Conservation (phyloP, 2,797 vertebrate genomes). For the Sebastes steindachneri region DNA sequence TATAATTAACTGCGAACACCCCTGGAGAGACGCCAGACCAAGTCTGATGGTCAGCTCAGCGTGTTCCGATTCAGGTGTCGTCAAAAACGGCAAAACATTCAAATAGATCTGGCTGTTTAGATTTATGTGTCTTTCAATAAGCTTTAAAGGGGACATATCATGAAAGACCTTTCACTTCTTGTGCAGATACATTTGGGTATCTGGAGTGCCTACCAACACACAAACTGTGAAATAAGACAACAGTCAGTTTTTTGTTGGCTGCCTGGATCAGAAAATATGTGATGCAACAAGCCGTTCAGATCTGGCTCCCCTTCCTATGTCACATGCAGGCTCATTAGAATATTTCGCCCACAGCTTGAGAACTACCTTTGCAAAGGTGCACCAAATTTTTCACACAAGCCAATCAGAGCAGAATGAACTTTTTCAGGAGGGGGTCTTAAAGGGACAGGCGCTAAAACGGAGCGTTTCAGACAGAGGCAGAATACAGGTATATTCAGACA, state of each 20-base stretch:
- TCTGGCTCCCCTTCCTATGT: too few relatives aligned
- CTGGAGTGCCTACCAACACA: not conserved
- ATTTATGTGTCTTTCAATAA: not conserved
- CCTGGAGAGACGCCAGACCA: conserved; percentile 10
- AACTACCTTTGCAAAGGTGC: not conserved
- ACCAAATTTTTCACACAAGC: not conserved
- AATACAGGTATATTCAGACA: too few relatives aligned
- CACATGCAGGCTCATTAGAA: not conserved
- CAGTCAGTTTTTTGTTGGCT: not conserved
- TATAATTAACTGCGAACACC: conserved; percentile 60
- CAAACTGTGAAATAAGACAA: not conserved
- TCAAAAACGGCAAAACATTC: not conserved
- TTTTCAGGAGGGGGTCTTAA: not conserved
- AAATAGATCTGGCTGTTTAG: not conserved
- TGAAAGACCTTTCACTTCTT: not conserved
- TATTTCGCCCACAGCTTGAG: not conserved
- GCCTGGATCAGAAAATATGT: too few relatives aligned
- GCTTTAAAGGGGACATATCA: not conserved
- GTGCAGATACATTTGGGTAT: too few relatives aligned
- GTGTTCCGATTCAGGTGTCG: not conserved
- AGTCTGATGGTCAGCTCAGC: conserved; percentile 16
- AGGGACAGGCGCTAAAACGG: not conserved
- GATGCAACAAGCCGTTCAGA: too few relatives aligned
- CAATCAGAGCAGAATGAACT: not conserved
- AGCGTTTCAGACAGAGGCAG: not conserved